Evolutionary conservation across 1,140 invertebrate genomes (phyloP), one percentile per base, ranked within the genome.

Genomic region (Drosophila tropicalis): DNA sequence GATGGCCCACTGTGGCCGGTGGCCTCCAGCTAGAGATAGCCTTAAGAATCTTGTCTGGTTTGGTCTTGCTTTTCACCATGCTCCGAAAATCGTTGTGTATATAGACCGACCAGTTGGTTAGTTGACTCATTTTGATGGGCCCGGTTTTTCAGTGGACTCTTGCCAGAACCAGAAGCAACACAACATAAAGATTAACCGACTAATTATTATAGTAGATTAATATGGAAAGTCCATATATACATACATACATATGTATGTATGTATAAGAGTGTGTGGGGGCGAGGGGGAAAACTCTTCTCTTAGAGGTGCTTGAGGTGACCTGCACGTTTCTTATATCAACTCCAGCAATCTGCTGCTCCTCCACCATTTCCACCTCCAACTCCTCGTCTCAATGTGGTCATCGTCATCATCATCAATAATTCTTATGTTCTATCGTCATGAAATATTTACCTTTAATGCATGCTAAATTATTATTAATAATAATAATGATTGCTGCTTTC

Each of bases 381-480:
- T 44, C 57, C 61, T 62, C 12, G 5, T 6, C 29, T 29, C 5
- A 29, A 5, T 29, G 29, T 29, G 29, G 67, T 47, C 22, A 19
- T 13, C 29, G 13, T 41, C 41, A 60, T 47, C 41, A 44, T 15
- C 36, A 19, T 54, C 36, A 60, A 22, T 70, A 70, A 70, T 55
- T 67, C 41, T 66, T 60, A 77, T 76, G 83, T 83, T 83, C 71
- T 79, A 62, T 19, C 25, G 68, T 69, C 71, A 57, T 77, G 67
- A 81, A 67, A 55, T 72, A 66, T n/a, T n/a, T 67, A 75, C 40
- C 71, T 72, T 80, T 65, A 58, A 67, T 79, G 66, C 76, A 67
- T 81, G 79, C 66, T 79, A 75, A 82, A 82, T 86, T 87, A 79
- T 82, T 72, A 87, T 82, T 71, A 86, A 76, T 63, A 82, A 67